These are phyloP conservation scores for Contarinia nasturtii DNA, from an alignment of 1,140 invertebrate species.

Conservation along the genomic window DNA sequence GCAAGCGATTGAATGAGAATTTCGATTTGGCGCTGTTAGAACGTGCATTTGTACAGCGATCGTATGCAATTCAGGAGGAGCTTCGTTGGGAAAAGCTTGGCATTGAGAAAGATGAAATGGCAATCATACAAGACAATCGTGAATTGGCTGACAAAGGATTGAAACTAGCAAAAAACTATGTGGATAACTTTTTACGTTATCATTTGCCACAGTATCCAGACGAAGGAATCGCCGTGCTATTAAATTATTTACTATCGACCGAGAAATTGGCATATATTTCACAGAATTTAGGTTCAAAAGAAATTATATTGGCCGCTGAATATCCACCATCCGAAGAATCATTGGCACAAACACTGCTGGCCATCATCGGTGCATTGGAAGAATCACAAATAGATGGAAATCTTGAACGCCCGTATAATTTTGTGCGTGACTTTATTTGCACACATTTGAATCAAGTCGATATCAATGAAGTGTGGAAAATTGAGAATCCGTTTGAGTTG, in stretches of 20 bases:
- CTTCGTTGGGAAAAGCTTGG: conserved; percentile 45
- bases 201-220: conserved; percentile 50
- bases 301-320: conserved; percentile 58
- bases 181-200: conserved; percentile 28
- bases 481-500: conserved; percentile 51
- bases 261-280: conserved; percentile 48
- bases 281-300: conserved; percentile 53
- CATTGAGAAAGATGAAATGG: conserved; percentile 34
- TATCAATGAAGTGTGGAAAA: conserved; percentile 62
- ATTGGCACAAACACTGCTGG: conserved; percentile 56
- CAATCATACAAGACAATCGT: conserved; percentile 42
- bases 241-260: conserved; percentile 41
- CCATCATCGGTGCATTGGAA: conserved; percentile 62
- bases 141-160: conserved; percentile 45
- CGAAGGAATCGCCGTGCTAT: conserved; percentile 41
- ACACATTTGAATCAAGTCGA: conserved; percentile 62
- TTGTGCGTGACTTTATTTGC: conserved; percentile 75
- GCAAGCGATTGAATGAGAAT: conserved; percentile 63
- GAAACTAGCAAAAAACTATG: conserved; percentile 31
- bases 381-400: conserved; percentile 29
- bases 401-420: conserved; percentile 37
- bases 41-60: conserved; percentile 58
- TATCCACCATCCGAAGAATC: conserved; percentile 48
- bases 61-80: conserved; percentile 56
- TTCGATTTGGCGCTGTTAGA: conserved; percentile 50